A percentile compares a stretch with the other conserved stretches of the same genome.
These are phyloP conservation scores for Drosophila truncata DNA, from an alignment of 1,140 invertebrate species.

Conservation along the genomic window DNA sequence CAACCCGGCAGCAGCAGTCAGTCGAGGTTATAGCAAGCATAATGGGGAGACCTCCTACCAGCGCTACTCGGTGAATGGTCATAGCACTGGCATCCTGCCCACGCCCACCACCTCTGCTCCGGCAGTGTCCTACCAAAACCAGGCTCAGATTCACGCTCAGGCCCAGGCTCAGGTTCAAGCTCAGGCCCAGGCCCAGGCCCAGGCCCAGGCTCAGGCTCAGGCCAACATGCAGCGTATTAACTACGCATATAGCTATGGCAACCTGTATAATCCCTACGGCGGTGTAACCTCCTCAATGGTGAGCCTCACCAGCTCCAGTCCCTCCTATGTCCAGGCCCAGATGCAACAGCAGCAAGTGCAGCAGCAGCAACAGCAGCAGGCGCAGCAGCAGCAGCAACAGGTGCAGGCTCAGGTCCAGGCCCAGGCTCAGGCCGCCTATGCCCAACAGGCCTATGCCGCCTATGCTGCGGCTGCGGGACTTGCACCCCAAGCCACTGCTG, in stretches of 20 bases:
- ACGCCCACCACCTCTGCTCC: conserved; percentile 68
- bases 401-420: conserved; percentile 69
- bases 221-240: conserved; percentile 62
- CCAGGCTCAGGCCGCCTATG: conserved; percentile 71
- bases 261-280: conserved; percentile 52
- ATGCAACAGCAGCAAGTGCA: conserved; percentile 74
- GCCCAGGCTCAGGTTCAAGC: conserved; percentile 35
- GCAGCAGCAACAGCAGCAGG: conserved; percentile 38
- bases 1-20: conserved; percentile 30
- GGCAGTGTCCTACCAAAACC: conserved; percentile 47
- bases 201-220: conserved; percentile 54
- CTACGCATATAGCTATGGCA: conserved; percentile 66
- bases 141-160: conserved; percentile 31
- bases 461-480: conserved; percentile 78
- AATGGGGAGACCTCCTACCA: conserved; percentile 61
- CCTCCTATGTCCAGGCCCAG: conserved; percentile 72
- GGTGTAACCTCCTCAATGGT: conserved; percentile 52
- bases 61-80: conserved; percentile 51
- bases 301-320: conserved; percentile 42
- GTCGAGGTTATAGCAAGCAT: conserved; percentile 53
- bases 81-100: conserved; percentile 82
- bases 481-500: conserved; percentile 40
- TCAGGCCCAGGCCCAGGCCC: conserved; percentile 46
- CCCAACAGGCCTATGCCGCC: conserved; percentile 82
- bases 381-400: conserved; percentile 57